Evolutionary conservation across 2,888 invertebrate genomes (phyloP), one percentile per base, ranked within the genome.

Genomic region (Blastobasis lacticolella): DNA sequence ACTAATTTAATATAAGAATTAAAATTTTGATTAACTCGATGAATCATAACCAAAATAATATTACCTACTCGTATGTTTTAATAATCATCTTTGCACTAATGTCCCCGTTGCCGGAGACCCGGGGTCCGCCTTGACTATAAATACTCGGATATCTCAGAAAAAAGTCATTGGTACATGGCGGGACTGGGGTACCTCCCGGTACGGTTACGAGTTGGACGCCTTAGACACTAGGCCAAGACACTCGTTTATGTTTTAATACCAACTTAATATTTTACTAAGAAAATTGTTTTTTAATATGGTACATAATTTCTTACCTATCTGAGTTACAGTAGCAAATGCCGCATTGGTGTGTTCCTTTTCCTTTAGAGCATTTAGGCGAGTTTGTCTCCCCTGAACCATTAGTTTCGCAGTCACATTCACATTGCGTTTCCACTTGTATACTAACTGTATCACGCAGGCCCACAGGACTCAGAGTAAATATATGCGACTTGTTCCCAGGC

Each of bases 351-450:
- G 74, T 85, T 8, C 92, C 92, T 46, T 70, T 71, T 0, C 49
- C 46, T 10, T 63, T 68, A 23, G 23, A 23, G 59, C 91, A 91
- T 42, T 75, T 60, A 0, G 59, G 40, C 5, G 89, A 82, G 52
- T 88, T 75, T 5, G 49, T 49, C 44, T 71, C 67, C 61, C 64
- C 71, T 38, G 57, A 79, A 42, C 64, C 54, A 71, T 48, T 37
- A 48, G 77, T 80, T 67, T 94, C 94, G 76, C 96, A 96, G 6
- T 90, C 88, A 72, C 96, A 96, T 57, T 92, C 89, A 69, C 96
- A 96, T 43, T 92, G 78, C n/a, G 94, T 87, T 56, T 92, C 90
- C 43, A 96, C 70, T 46, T 92, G 88, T 43, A 97, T 82, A 1
- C 71, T 79, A 10, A 96, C 76, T 55, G 89, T 89, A 67, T 95